Conservation (phyloP, 2,888 invertebrate genomes). For the Acronicta psi region DNA sequence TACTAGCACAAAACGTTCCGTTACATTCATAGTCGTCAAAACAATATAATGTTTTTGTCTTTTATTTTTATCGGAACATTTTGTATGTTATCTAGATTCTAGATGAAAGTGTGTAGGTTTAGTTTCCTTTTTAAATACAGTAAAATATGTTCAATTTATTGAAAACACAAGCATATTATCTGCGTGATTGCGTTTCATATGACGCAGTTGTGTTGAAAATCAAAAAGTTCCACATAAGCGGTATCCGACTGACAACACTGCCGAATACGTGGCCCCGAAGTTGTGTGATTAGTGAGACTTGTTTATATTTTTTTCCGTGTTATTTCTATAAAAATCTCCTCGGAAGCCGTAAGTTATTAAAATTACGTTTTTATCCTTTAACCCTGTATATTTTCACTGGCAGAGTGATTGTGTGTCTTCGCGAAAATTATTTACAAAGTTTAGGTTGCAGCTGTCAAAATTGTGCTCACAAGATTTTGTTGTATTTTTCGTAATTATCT, state of each 20-base stretch:
- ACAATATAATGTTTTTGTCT: slow-evolving; percentile 26
- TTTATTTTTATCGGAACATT: neutral
- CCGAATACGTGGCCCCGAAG: slow-evolving; percentile 87
- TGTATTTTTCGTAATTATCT: slow-evolving; percentile 55
- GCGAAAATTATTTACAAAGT: slow-evolving; percentile 63
- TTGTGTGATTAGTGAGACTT: slow-evolving; percentile 78
- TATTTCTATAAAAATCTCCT: slow-evolving; percentile 71
- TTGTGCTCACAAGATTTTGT: slow-evolving; percentile 61
- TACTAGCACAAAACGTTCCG: slow-evolving; percentile 51
- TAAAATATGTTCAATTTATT: too few species aligned
- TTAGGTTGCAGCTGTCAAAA: slow-evolving; percentile 77
- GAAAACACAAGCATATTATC: too few species aligned
- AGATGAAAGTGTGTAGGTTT: neutral
- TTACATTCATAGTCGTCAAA: slow-evolving; percentile 7
- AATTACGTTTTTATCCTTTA: slow-evolving; percentile 41
- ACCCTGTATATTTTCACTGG: slow-evolving; percentile 37
- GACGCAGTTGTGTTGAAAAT: slow-evolving; percentile 59
- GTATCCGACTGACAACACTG: slow-evolving; percentile 80
- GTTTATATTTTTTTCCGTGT: slow-evolving; percentile 85
- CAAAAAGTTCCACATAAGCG: slow-evolving; percentile 88
- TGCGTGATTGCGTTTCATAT: slow-evolving; percentile 60
- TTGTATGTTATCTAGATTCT: rapidly evolving
- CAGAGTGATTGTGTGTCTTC: slow-evolving; percentile 41
- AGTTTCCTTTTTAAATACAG: too few species aligned
- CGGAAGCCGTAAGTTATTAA: slow-evolving; percentile 78